A percentile compares a stretch with the other conserved stretches of the same genome.
Evolutionary conservation across 2,113 vertebrate genomes (phyloP).

Genomic region (Neolamprologus sp.): DNA sequence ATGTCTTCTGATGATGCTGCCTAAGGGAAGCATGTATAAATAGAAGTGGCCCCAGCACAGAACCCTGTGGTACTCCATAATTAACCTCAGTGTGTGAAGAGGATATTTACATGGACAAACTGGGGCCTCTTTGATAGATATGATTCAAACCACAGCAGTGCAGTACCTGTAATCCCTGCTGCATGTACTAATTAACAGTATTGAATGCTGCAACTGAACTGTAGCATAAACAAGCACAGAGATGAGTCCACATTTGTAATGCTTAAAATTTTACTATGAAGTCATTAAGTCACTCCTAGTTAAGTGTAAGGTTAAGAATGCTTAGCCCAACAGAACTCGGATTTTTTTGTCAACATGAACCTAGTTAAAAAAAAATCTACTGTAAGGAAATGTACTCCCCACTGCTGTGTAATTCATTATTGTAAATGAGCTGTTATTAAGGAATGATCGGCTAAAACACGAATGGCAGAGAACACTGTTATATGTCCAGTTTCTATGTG

Average conservation of each 20-base stretch:
- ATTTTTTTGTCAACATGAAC: background rate
- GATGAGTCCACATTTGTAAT: background rate
- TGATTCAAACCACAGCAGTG: background rate
- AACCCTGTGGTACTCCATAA: background rate
- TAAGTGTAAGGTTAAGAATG: background rate
- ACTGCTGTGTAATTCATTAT: background rate
- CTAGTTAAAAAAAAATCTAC: background rate
- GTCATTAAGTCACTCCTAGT: background rate
- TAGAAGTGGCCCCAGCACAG: background rate
- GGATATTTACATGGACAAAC: background rate
- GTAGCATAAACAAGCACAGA: background rate
- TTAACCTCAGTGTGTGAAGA: background rate
- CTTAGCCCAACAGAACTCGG: background rate
- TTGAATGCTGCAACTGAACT: background rate
- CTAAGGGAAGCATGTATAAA: background rate
- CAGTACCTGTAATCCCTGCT: background rate
- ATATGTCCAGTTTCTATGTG: background rate
- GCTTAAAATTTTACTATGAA: background rate
- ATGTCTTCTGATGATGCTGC: background rate
- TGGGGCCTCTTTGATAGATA: background rate
- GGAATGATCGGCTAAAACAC: background rate
- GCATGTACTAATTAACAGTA: background rate
- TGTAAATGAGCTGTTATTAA: background rate
- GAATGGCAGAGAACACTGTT: background rate
- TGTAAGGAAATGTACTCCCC: background rate